Conservation (phyloP, 1,140 invertebrate species). For the Bombus difficillimus region DNA sequence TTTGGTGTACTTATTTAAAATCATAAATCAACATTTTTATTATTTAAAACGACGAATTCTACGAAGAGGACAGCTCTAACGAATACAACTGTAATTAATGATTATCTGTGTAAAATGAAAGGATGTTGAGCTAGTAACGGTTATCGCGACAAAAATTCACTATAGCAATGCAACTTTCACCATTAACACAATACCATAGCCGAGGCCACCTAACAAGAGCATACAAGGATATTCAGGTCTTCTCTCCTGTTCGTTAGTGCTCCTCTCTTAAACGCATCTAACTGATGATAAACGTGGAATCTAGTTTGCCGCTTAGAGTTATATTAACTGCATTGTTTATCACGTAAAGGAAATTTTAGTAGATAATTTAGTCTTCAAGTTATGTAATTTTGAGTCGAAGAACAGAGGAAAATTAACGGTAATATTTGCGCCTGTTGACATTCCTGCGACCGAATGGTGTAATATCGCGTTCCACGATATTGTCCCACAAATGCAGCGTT, state of each 20-base stretch:
- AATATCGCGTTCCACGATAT: conserved; percentile 21
- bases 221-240: neutral
- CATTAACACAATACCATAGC: neutral
- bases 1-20: neutral
- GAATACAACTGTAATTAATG: neutral
- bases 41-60: neutral
- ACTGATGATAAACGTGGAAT: conserved; percentile 7
- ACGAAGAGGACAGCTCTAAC: too few relatives aligned
- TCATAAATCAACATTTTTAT: neutral
- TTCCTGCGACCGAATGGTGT: conserved; percentile 4
- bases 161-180: conserved; percentile 14
- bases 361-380: too few relatives aligned
- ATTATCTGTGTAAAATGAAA: neutral
- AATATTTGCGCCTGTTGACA: neutral
- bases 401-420: neutral
- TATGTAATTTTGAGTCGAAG: too few relatives aligned
- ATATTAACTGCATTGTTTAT: neutral
- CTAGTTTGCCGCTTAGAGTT: too few relatives aligned
- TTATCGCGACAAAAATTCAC: conserved; percentile 23
- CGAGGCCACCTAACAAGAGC: neutral
- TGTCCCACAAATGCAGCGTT: neutral
- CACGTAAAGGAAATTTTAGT: neutral
- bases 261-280: conserved; percentile 4
- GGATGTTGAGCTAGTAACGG: neutral
- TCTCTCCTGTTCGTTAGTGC: conserved; percentile 17